Evolutionary conservation across 2,113 vertebrate genomes (phyloP).

Genomic region (Parus major): DNA sequence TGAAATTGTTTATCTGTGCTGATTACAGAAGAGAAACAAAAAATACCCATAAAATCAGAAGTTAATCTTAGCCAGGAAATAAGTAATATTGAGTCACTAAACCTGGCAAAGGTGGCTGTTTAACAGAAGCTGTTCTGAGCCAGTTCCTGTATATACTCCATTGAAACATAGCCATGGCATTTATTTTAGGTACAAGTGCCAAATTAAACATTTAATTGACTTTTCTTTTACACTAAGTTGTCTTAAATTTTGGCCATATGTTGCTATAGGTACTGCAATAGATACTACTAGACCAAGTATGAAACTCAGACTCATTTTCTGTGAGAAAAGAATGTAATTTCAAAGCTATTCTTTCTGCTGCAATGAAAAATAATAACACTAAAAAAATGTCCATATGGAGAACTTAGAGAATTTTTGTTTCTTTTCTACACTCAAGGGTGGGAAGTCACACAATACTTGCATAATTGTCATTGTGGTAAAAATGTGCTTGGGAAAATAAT

Average conservation of each 20-base stretch:
- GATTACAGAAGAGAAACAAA: conserved; percentile 29
- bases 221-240: conserved; percentile 7
- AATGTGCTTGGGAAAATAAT: not conserved
- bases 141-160: conserved; percentile 22
- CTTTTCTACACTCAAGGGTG: not conserved
- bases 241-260: not conserved
- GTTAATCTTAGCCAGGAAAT: conserved; percentile 43
- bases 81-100: conserved; percentile 37
- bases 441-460: not conserved
- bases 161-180: not conserved
- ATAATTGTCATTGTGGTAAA: not conserved
- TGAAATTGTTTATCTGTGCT: conserved; percentile 31
- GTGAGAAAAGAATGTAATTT: not conserved
- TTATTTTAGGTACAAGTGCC: conserved; percentile 28
- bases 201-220: conserved; percentile 53
- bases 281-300: not conserved
- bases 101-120: conserved; percentile 31
- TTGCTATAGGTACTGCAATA: not conserved
- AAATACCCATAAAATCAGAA: conserved; percentile 20
- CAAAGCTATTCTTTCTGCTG: not conserved
- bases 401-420: not conserved
- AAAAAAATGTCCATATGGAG: not conserved
- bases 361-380: not conserved
- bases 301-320: not conserved
- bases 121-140: conserved; percentile 15